Percentiles rank a stretch among this genome's conserved stretches.
Evolutionary conservation across 2,113 vertebrate species (phyloP).

Genomic region (Phalacrocorax brasilianus): DNA sequence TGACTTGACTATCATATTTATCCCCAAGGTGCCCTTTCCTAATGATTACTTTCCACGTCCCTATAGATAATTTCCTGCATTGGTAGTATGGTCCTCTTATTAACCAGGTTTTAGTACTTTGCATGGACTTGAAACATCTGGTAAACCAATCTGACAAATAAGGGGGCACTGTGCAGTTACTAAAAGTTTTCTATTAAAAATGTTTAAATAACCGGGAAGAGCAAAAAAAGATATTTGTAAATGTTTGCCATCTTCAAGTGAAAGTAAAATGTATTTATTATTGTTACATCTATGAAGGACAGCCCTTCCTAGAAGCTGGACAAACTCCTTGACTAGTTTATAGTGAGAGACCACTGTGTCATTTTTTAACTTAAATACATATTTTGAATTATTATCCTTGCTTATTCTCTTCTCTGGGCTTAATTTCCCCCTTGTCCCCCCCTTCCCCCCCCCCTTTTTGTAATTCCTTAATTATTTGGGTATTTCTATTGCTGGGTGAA

Average conservation of each 20-base stretch:
- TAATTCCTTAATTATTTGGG: neutral
- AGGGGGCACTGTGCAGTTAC: neutral
- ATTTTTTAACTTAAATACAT: neutral
- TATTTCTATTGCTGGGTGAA: neutral
- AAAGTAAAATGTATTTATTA: neutral
- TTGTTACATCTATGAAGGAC: neutral
- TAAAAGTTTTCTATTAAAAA: neutral
- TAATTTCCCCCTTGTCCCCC: neutral
- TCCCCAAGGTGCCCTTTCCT: neutral
- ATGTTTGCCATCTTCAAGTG: neutral
- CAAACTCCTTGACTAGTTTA: neutral
- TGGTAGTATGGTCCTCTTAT: neutral
- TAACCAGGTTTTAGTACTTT: neutral
- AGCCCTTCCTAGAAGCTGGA: neutral
- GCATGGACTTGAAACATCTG: neutral
- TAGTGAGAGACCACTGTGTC: neutral
- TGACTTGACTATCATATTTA: neutral
- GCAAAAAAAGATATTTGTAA: neutral
- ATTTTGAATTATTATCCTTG: neutral
- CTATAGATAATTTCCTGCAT: neutral
- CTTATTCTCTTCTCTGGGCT: neutral
- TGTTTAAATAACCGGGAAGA: neutral
- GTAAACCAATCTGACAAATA: neutral
- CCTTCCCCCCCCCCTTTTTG: neutral
- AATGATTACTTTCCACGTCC: neutral